Conservation (phyloP, 2,113 vertebrate species). For the Athene noctua region DNA sequence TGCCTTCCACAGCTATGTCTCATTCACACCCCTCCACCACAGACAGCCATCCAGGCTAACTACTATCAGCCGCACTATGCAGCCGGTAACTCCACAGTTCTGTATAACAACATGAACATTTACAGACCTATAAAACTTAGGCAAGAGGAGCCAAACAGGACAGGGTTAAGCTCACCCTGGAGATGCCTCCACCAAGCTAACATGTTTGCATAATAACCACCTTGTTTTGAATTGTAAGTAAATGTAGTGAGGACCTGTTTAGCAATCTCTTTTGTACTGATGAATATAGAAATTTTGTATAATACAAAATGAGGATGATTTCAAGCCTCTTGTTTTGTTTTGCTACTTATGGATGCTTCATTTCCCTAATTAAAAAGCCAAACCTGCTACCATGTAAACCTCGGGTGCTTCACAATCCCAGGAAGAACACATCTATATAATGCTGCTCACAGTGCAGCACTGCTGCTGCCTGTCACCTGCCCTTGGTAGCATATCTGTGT, state of each 20-base stretch:
- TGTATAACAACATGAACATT: slow-evolving; percentile 65
- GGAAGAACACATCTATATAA: background rate
- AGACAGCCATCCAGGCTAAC: slow-evolving; percentile 4
- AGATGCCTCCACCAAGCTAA: slow-evolving; percentile 70
- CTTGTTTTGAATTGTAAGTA: background rate
- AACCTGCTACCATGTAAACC: background rate
- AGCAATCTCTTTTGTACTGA: slow-evolving; percentile 31
- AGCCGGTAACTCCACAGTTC: background rate
- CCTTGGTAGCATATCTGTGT: background rate
- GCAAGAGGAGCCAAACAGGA: slow-evolving; percentile 68
- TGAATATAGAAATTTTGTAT: slow-evolving; percentile 23
- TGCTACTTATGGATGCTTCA: slow-evolving; percentile 12
- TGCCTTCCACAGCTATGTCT: slow-evolving; percentile 49
- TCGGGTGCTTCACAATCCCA: background rate
- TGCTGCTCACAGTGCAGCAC: background rate
- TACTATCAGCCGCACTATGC: slow-evolving; percentile 49
- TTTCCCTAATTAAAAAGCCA: slow-evolving; percentile 42
- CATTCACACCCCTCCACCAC: background rate
- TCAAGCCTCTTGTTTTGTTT: slow-evolving; percentile 28
- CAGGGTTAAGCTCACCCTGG: slow-evolving; percentile 65
- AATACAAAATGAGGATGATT: slow-evolving; percentile 25
- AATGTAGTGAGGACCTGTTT: slow-evolving; percentile 12
- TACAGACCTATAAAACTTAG: slow-evolving; percentile 65
- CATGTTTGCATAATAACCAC: slow-evolving; percentile 59
- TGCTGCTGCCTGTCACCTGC: background rate